Evolutionary conservation across 2,888 invertebrate genomes (phyloP).

Genomic region (Limnephilus lunatus): DNA sequence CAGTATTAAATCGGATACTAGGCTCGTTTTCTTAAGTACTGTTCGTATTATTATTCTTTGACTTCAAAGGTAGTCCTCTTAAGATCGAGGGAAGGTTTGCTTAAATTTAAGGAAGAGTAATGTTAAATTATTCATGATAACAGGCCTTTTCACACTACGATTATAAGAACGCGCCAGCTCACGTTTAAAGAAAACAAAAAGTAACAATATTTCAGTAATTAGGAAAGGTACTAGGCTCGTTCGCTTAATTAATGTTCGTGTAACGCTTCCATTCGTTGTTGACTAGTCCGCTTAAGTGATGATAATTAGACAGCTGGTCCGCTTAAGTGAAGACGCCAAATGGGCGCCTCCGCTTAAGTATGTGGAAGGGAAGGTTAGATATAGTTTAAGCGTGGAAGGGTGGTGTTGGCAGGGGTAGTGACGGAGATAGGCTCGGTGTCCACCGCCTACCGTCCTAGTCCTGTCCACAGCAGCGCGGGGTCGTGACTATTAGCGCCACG

Average conservation of each 20-base stretch:
- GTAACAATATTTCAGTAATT: not conserved
- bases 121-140: not conserved
- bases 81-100: not conserved
- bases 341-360: not conserved
- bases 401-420: not conserved
- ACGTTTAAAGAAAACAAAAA: not conserved
- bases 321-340: not conserved
- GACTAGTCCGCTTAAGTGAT: too few relatives aligned
- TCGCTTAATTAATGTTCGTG: not conserved
- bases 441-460: constrained; percentile 77
- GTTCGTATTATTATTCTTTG: not conserved
- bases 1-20: not conserved
- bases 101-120: not conserved
- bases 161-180: not conserved
- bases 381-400: not conserved
- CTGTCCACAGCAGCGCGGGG: constrained; percentile 82
- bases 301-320: not conserved
- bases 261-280: not conserved
- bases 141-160: not conserved
- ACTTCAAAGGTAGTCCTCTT: not conserved
- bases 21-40: not conserved
- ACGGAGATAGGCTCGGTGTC: constrained; percentile 65
- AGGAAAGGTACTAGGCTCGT: not conserved
- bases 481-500: constrained; percentile 81
- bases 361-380: not conserved